phyloP scores from a whole-genome alignment of 2,797 vertebrate genomes.

The Malurus splendens region DNA sequence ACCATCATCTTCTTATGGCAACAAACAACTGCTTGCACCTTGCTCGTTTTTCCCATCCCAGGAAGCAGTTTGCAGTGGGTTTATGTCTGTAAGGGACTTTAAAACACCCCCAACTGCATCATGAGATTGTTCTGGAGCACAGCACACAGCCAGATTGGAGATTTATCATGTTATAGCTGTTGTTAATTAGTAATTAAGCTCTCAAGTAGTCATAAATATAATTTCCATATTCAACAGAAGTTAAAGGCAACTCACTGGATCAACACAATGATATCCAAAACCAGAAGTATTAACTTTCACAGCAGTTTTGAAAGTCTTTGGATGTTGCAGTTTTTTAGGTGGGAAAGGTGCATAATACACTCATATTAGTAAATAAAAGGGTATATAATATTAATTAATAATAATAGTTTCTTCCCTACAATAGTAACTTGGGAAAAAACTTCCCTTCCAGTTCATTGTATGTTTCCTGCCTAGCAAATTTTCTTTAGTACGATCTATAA shows the following conservation, averaged over 20 bases:
- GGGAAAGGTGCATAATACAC: neutral
- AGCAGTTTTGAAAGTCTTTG: neutral
- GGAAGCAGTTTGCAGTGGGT: slow-evolving; percentile 10
- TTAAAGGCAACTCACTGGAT: slow-evolving; percentile 27
- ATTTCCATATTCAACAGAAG: slow-evolving; percentile 8
- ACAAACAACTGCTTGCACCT: neutral
- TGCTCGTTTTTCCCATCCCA: neutral
- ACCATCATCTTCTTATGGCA: neutral
- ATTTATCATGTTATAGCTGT: neutral
- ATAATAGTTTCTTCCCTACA: neutral
- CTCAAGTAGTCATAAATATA: slow-evolving; percentile 11
- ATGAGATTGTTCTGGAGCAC: neutral
- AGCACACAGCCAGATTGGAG: neutral
- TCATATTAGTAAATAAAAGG: slow-evolving; percentile 27
- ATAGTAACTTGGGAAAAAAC: neutral
- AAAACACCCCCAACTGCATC: neutral
- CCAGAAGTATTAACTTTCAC: neutral
- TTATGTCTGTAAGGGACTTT: slow-evolving; percentile 14
- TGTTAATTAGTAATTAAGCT: slow-evolving; percentile 32
- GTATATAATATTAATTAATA: neutral
- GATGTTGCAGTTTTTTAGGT: neutral
- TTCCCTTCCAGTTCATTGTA: slow-evolving; percentile 7
- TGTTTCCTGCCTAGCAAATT: neutral
- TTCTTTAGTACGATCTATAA: neutral
- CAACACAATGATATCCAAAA: neutral